Evolutionary conservation across 1,140 invertebrate genomes (phyloP), one percentile per base, ranked within the genome.

Genomic region (Drosophila ercepeae): DNA sequence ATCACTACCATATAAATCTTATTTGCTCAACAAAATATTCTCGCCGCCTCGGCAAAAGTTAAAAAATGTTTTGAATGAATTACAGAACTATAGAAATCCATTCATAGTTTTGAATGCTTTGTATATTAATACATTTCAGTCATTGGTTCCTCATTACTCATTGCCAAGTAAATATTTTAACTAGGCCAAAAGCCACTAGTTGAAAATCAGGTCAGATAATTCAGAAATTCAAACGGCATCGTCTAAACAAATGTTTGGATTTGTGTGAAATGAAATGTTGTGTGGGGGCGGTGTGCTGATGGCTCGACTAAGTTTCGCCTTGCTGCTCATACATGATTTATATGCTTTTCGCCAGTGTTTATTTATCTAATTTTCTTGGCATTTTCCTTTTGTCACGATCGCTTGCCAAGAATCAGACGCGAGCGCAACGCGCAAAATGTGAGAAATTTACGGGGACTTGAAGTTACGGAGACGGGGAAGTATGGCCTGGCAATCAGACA

Each of bases 361-460:
- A 86, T 88, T 86, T 86, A 86, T 86, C 73, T 77, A 74, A 77
- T 81, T 81, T 81, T 88, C 65, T 67, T 32, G 50, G 42, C 63
- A 52, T 74, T 65, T 83, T 65, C 49, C 69, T 68, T 71, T 60
- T 61, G 64, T 83, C 51, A 39, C 45, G 55, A 63, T 36, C 46
- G 63, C 73, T 88, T 86, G 81, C 82, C 81, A 86, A 86, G 82
- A 81, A 74, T 55, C 59, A 42, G 34, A 60, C 29, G 70, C 51
- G 51, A 64, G 63, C 67, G 58, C 68, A 75, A 44, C 36, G 61
- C 73, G 82, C 65, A 86, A 81, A 64, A 86, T 70, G 63, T 51
- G 49, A 79, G 29, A 63, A 79, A 86, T 88, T 69, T 46, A 18
- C n/a, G 7, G 23, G 23, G 27, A 63, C 14, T 16, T 16, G 18